These are phyloP conservation scores for Neostethus bicornis DNA, from an alignment of 2,797 vertebrate species.

Conservation along the genomic window DNA sequence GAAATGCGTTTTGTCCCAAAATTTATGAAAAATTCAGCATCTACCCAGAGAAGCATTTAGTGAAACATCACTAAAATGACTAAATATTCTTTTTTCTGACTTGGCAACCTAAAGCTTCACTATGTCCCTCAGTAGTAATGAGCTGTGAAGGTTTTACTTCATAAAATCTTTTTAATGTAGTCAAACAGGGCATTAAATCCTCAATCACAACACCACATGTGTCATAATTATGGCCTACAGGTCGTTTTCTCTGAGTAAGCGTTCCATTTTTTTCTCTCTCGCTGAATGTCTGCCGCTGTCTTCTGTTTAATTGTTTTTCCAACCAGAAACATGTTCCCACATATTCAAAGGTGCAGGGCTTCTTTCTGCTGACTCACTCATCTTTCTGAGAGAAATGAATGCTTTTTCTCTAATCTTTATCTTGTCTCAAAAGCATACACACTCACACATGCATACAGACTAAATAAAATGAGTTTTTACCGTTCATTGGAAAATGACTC, in stretches of 20 bases:
- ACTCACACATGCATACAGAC: too few relatives aligned
- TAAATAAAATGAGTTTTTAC: too few relatives aligned
- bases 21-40: too few relatives aligned
- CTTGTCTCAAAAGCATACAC: too few relatives aligned
- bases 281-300: slow-evolving; percentile 30
- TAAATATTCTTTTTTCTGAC: background rate
- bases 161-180: slow-evolving; percentile 14
- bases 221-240: slow-evolving; percentile 10
- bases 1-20: too few relatives aligned
- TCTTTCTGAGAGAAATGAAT: slow-evolving; percentile 21
- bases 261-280: slow-evolving; percentile 32
- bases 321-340: slow-evolving; percentile 34
- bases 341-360: slow-evolving; percentile 47
- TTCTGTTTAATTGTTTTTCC: slow-evolving; percentile 55
- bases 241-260: slow-evolving; percentile 10
- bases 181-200: slow-evolving; percentile 7
- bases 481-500: too few relatives aligned
- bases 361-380: slow-evolving; percentile 49
- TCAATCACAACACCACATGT: slow-evolving; percentile 9
- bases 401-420: too few relatives aligned
- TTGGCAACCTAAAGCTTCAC: background rate
- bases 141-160: slow-evolving; percentile 16
- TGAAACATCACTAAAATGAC: background rate
- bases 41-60: background rate
- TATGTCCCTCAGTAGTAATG: background rate